These are phyloP conservation scores for Gymnogyps californianus DNA, from an alignment of 2,113 vertebrate genomes.

Conservation along the genomic window DNA sequence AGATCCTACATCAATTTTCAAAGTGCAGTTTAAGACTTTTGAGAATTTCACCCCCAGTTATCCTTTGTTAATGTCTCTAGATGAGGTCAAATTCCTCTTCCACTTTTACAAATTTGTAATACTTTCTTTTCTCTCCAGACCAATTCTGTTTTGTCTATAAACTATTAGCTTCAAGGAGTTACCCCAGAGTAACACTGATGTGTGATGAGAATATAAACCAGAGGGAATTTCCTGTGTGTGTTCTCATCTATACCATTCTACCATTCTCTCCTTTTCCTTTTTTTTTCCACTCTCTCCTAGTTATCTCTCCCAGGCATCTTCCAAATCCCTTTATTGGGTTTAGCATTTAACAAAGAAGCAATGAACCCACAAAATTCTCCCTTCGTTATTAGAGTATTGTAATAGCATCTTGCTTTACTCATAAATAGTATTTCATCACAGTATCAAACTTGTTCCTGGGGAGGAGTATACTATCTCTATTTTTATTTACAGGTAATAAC, in stretches of 20 bases:
- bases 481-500: not conserved
- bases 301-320: not conserved
- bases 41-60: not conserved
- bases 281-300: not conserved
- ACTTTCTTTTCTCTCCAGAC: not conserved
- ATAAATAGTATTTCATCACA: not conserved
- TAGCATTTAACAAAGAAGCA: constrained; percentile 15
- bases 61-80: not conserved
- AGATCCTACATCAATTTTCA: not conserved
- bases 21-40: not conserved
- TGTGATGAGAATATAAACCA: constrained; percentile 11
- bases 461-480: not conserved
- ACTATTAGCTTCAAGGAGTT: constrained; percentile 15
- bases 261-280: not conserved
- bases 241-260: not conserved
- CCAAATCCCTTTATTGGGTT: constrained; percentile 27
- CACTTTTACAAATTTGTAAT: not conserved
- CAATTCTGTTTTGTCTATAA: constrained; percentile 13
- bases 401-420: not conserved
- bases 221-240: not conserved
- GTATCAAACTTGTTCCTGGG: not conserved
- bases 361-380: not conserved
- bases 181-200: constrained; percentile 3
- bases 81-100: constrained; percentile 5
- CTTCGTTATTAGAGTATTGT: not conserved